Percentiles rank a stretch among this genome's conserved stretches.
Conservation (phyloP, 2,888 invertebrate species). For the Pyrrhosoma nymphula region DNA sequence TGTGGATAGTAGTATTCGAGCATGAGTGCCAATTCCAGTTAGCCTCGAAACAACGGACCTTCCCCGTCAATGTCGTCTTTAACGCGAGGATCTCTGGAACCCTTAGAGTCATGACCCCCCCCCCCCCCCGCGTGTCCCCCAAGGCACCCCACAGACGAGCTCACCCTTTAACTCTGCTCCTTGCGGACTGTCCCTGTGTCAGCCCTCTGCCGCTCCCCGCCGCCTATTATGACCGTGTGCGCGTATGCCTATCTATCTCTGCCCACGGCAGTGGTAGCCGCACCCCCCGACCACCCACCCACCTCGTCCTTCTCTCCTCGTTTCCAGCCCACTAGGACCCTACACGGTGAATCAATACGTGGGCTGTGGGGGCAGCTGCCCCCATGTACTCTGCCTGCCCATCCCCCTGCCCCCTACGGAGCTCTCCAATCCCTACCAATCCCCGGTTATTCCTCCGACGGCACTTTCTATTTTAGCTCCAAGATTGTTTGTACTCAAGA, state of each 20-base stretch:
- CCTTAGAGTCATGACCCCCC: too few relatives aligned
- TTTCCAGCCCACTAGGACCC: not conserved
- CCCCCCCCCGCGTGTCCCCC: too few relatives aligned
- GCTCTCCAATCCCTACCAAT: too few relatives aligned
- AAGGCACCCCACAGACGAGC: too few relatives aligned
- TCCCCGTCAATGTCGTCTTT: too few relatives aligned
- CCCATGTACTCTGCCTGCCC: not conserved
- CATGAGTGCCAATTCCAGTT: not conserved
- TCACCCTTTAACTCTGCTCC: too few relatives aligned
- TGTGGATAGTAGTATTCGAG: not conserved
- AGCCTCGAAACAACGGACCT: too few relatives aligned
- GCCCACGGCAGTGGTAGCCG: not conserved
- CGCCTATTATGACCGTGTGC: not conserved
- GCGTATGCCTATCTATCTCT: not conserved
- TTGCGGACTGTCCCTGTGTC: too few relatives aligned
- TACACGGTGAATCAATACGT: not conserved
- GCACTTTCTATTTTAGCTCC: too few relatives aligned
- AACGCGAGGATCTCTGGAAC: too few relatives aligned
- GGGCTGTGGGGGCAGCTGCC: not conserved
- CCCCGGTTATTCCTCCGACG: too few relatives aligned
- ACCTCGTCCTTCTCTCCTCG: not conserved
- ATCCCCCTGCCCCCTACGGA: not conserved
- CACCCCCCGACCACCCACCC: not conserved
- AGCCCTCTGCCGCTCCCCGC: not conserved
- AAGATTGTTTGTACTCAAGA: too few relatives aligned